Percentiles rank a stretch among this genome's conserved stretches.
phyloP scores from a whole-genome alignment of 2,113 vertebrate genomes.

The Cygnus atratus region DNA sequence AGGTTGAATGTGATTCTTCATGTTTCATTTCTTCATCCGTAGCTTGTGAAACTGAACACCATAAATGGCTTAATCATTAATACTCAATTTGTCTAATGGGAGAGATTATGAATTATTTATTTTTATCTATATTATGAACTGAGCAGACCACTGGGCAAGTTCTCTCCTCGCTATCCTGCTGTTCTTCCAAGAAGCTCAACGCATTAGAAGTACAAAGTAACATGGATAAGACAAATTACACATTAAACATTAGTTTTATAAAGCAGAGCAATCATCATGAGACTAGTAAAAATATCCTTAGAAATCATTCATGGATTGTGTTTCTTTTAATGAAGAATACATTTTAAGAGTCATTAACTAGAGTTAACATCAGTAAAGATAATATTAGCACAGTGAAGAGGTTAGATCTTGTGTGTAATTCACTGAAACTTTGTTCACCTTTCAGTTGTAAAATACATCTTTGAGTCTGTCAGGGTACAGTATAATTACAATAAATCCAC shows the following conservation, averaged over 20 bases:
- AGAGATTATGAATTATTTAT: not conserved
- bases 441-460: not conserved
- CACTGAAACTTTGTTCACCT: not conserved
- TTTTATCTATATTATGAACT: not conserved
- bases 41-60: not conserved
- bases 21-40: not conserved
- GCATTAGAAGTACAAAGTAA: constrained; percentile 37
- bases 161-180: not conserved
- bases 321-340: constrained; percentile 4
- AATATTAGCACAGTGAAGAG: not conserved
- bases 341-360: not conserved
- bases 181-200: not conserved
- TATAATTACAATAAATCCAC: not conserved
- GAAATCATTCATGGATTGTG: not conserved
- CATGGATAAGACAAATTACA: constrained; percentile 16
- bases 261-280: constrained; percentile 1
- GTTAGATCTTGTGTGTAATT: not conserved
- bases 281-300: not conserved
- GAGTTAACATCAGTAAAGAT: not conserved
- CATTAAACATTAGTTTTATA: constrained; percentile 32
- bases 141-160: not conserved
- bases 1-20: not conserved
- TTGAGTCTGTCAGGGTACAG: not conserved
- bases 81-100: not conserved
- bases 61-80: constrained; percentile 52